A percentile compares a stretch with the other conserved stretches of the same genome.
phyloP scores from a whole-genome alignment of 2,113 vertebrate species.

The Percina caprodes region DNA sequence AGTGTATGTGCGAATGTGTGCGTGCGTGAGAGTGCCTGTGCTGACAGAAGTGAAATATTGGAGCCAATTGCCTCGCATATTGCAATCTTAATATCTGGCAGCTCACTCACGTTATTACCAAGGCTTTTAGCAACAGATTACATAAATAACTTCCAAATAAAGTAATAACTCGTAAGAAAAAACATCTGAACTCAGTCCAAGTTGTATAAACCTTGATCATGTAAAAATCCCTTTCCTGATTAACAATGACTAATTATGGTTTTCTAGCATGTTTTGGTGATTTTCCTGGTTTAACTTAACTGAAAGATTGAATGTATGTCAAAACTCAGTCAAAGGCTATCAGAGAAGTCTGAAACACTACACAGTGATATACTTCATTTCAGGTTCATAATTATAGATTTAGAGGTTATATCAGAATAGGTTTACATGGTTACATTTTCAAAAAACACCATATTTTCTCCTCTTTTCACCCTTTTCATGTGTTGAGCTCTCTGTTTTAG shows the following conservation, averaged over 20 bases:
- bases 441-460: too few relatives aligned
- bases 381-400: too few relatives aligned
- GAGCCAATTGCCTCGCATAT: slow-evolving; percentile 33
- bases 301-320: neutral
- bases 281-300: neutral
- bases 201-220: neutral
- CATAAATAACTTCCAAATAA: slow-evolving; percentile 47
- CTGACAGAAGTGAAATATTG: slow-evolving; percentile 53
- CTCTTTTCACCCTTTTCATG: too few relatives aligned
- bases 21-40: neutral
- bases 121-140: slow-evolving; percentile 36
- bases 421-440: too few relatives aligned
- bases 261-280: neutral
- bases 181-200: neutral
- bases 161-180: slow-evolving; percentile 37
- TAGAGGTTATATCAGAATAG: too few relatives aligned
- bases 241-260: neutral
- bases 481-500: too few relatives aligned
- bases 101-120: slow-evolving; percentile 20
- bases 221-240: slow-evolving; percentile 15
- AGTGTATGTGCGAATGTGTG: slow-evolving; percentile 9
- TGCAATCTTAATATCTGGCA: slow-evolving; percentile 49
- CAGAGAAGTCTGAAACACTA: neutral
- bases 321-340: neutral
- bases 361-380: neutral